Base-by-base conservation (phyloP, 2,888 invertebrate species). In the Hypolimnas misippus region DNA sequence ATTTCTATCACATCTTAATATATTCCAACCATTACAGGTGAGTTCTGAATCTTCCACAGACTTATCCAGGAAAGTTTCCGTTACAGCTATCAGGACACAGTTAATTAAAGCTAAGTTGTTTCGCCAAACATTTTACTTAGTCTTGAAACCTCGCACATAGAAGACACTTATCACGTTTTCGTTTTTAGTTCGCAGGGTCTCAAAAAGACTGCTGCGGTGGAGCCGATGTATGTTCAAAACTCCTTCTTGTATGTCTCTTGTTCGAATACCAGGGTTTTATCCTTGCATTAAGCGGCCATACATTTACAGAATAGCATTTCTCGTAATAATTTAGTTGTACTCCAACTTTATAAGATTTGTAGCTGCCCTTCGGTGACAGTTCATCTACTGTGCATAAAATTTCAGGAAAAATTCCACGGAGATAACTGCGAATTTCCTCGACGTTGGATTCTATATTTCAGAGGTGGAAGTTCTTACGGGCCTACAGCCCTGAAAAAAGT, bases 281-380 rank as follows among this genome's bases (percentile, higher is more conserved):
- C 35, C 65, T 59, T 1, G 71, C 66, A 49, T 69, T 69, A 6
- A 65, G 31, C 7, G 68, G 68, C n/a, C n/a, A n/a, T n/a, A n/a
- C n/a, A n/a, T n/a, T n/a, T n/a, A n/a, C n/a, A n/a, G n/a, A n/a
- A n/a, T 62, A 38, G 49, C 68, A 67, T 33, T n/a, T 54, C 1
- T 69, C 69, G 25, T 55, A 65, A 40, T 53, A 55, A 6, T 21
- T 57, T 0, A 10, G 35, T 5, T 68, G 68, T 0, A 70, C 62
- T 0, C 67, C 64, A 3, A 72, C 46, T 21, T 72, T 70, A 42
- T 62, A 70, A 0, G 70, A 72, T 40, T 68, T 70, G 21, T 69
- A 72, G 40, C 65, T 49, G 1, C 71, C 72, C 52, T 46, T 69
- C 0, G 73, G 16, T 0, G 57, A n/a, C n/a, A n/a, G n/a, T n/a